Conservation (phyloP, 2,113 vertebrate genomes). For the Zapornia atra region DNA sequence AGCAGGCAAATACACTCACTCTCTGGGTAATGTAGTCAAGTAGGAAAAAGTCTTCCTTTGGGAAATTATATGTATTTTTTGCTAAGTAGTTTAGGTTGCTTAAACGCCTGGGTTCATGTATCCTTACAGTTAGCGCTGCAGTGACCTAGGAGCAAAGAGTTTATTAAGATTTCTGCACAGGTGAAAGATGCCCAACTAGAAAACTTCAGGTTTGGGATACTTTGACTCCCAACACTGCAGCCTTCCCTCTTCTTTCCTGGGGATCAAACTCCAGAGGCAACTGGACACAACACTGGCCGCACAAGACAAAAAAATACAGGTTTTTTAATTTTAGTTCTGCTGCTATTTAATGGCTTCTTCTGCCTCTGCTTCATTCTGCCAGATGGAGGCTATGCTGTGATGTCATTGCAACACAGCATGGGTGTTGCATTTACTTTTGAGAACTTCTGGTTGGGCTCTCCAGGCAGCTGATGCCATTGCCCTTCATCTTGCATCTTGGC, state of each 20-base stretch:
- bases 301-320: neutral
- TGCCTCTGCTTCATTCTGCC: neutral
- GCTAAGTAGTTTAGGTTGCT: neutral
- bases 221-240: neutral
- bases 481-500: neutral
- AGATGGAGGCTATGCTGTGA: neutral
- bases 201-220: neutral
- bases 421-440: neutral
- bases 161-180: neutral
- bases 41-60: neutral
- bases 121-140: neutral
- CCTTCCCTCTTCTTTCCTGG: neutral
- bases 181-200: neutral
- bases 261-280: neutral
- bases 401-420: neutral
- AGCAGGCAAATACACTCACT: neutral
- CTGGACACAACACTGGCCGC: fast-evolving
- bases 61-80: neutral
- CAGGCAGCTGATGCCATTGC: neutral
- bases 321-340: neutral
- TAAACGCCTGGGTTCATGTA: neutral
- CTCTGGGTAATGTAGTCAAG: neutral
- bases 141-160: neutral
- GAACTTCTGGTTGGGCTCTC: neutral
- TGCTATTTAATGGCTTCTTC: neutral